Conservation (phyloP, 2,797 vertebrate genomes). For the Hephaestus fuliginosus region DNA sequence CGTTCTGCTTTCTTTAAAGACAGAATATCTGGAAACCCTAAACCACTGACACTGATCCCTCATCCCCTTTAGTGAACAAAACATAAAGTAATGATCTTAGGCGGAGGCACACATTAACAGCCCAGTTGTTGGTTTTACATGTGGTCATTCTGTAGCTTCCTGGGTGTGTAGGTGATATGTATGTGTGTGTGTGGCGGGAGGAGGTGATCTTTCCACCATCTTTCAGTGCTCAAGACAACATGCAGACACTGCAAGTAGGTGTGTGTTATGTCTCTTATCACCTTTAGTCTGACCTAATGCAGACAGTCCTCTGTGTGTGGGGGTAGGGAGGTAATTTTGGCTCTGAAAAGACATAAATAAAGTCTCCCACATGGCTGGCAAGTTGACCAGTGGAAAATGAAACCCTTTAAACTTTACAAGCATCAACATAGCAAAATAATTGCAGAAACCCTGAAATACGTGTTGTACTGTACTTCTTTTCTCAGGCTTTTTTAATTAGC, state of each 20-base stretch:
- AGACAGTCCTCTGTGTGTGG: conserved; percentile 37
- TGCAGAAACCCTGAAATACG: conserved; percentile 43
- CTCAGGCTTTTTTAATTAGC: conserved; percentile 64
- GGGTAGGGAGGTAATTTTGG: conserved; percentile 29
- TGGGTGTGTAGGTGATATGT: conserved; percentile 44
- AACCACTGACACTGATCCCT: too few relatives aligned
- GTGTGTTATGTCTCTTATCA: conserved; percentile 71
- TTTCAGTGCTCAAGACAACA: conserved; percentile 30
- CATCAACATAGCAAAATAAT: conserved; percentile 33
- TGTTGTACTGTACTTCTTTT: conserved; percentile 40
- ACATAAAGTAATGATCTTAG: too few relatives aligned
- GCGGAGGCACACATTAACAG: too few relatives aligned
- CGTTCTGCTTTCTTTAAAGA: not conserved
- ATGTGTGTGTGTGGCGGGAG: conserved; percentile 1
- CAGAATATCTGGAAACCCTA: not conserved
- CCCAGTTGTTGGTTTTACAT: conserved; percentile 40
- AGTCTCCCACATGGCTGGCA: conserved; percentile 46
- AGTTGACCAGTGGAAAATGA: conserved; percentile 57
- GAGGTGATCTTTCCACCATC: conserved; percentile 9
- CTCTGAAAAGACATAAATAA: conserved; percentile 58
- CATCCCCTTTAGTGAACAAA: too few relatives aligned
- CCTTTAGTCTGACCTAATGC: conserved; percentile 51
- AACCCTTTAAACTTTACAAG: conserved; percentile 58
- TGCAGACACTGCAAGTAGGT: conserved; percentile 51
- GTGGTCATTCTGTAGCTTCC: conserved; percentile 52